Evolutionary conservation across 2,797 vertebrate species (phyloP).

Genomic region (Nyctibius grandis): DNA sequence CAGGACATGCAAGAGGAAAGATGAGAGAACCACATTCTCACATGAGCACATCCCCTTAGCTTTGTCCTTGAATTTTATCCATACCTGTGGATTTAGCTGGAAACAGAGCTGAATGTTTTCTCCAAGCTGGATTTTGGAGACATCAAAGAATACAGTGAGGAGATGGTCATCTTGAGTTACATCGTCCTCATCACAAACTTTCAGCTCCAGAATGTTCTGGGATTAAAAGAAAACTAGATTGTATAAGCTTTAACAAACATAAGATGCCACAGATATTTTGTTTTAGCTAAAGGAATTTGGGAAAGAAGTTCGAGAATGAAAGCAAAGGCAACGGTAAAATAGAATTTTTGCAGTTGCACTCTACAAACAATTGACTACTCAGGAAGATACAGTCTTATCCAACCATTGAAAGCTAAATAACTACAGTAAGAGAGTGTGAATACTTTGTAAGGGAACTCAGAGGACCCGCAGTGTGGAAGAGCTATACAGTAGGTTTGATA

Average conservation of each 20-base stretch:
- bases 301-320: not conserved
- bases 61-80: not conserved
- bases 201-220: conserved; percentile 82
- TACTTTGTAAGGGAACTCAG: not conserved
- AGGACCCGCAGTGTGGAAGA: not conserved
- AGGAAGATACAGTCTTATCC: not conserved
- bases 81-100: conserved; percentile 73
- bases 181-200: conserved; percentile 78
- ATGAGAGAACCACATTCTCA: not conserved
- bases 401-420: not conserved
- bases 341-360: not conserved
- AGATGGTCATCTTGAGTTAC: conserved; percentile 74
- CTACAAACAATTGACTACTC: not conserved
- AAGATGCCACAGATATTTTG: not conserved
- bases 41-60: not conserved
- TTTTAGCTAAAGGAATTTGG: not conserved
- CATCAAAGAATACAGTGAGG: conserved; percentile 79
- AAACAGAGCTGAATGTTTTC: conserved; percentile 76
- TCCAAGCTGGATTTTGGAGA: conserved; percentile 76
- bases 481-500: not conserved
- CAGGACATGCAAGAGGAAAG: not conserved
- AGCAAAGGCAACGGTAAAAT: not conserved
- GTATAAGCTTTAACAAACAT: not conserved
- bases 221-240: not conserved
- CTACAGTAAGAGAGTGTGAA: not conserved